Conservation (phyloP, 2,888 invertebrate genomes). For the Halictus ligatus region DNA sequence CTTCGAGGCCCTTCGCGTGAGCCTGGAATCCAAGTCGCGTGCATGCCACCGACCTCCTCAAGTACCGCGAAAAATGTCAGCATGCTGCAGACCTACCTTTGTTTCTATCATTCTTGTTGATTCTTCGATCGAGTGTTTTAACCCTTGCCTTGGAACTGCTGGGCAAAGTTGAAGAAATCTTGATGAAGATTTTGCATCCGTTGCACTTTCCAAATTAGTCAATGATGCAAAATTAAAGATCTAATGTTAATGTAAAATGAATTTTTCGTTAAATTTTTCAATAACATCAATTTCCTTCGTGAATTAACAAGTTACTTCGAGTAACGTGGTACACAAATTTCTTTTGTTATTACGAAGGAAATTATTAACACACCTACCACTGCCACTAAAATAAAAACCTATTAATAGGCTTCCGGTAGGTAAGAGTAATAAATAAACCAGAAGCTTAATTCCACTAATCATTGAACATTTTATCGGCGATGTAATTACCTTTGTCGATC, state of each 20-base stretch:
- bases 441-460: not conserved
- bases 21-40: constrained; percentile 40
- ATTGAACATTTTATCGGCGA: not conserved
- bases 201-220: too few relatives aligned
- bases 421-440: not conserved
- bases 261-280: too few relatives aligned
- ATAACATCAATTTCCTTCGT: not conserved
- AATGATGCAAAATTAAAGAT: not conserved
- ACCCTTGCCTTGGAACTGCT: too few relatives aligned
- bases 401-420: not conserved
- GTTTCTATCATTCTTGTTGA: not conserved
- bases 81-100: not conserved
- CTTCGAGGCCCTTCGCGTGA: constrained; percentile 27
- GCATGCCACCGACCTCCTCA: constrained; percentile 23
- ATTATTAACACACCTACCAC: not conserved
- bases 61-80: not conserved
- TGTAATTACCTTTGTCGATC: constrained; percentile 1
- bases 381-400: not conserved
- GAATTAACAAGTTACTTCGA: not conserved
- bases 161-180: too few relatives aligned
- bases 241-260: too few relatives aligned
- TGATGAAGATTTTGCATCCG: too few relatives aligned
- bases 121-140: not conserved
- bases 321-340: not conserved
- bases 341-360: not conserved